A percentile compares a stretch with the other conserved stretches of the same genome.
These are phyloP conservation scores for Apeira syringaria DNA, from an alignment of 2,888 invertebrate genomes.

Conservation along the genomic window DNA sequence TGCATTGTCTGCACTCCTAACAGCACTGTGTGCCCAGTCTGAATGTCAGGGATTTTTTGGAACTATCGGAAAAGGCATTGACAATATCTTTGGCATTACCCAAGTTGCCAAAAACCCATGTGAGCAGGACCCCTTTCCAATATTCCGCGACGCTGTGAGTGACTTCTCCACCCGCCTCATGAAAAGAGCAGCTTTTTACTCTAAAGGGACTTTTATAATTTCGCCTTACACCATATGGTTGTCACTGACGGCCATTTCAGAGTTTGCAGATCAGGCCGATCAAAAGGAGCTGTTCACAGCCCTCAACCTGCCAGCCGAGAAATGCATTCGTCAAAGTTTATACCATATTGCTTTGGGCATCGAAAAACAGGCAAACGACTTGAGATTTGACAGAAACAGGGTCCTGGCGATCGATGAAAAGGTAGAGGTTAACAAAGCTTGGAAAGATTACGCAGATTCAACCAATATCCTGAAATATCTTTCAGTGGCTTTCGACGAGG, in stretches of 20 bases:
- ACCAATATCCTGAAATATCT: conserved; percentile 2
- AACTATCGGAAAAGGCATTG: not conserved
- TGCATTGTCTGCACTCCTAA: conserved; percentile 1
- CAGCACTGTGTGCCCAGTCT: not conserved
- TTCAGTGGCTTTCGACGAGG: conserved; percentile 21
- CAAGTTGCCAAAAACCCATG: conserved; percentile 1
- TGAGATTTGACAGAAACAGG: conserved; percentile 26
- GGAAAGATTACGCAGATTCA: conserved; percentile 16
- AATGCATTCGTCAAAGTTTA: conserved; percentile 34
- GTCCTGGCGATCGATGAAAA: conserved; percentile 30
- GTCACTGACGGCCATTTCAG: conserved; percentile 39
- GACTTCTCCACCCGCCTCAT: conserved; percentile 4
- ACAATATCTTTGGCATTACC: not conserved
- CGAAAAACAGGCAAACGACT: conserved; percentile 35
- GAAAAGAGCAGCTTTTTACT: conserved; percentile 4
- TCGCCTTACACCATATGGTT: conserved; percentile 42
- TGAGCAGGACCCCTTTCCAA: not conserved
- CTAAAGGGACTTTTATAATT: conserved; percentile 32
- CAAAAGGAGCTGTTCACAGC: conserved; percentile 28
- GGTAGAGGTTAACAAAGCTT: conserved; percentile 25
- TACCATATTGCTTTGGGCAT: conserved; percentile 37
- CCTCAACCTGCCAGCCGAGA: conserved; percentile 34
- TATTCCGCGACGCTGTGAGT: conserved; percentile 5
- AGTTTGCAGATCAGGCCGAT: conserved; percentile 30
- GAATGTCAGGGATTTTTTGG: not conserved